Evolutionary conservation across 2,797 vertebrate species (phyloP).

Genomic region (Cetoscarus ocellatus): DNA sequence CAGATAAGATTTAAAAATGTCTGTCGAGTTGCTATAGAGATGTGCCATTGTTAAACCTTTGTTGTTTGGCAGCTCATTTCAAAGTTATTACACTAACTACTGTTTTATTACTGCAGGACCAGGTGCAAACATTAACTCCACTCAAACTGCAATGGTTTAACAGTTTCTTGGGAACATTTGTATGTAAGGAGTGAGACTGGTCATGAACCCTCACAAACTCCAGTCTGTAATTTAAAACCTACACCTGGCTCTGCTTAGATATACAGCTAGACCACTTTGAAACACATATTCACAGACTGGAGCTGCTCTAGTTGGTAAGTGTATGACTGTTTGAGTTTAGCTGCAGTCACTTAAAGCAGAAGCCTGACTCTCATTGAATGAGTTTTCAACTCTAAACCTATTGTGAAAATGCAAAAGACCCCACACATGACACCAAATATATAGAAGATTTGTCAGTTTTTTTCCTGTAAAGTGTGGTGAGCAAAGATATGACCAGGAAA

Average conservation of each 20-base stretch:
- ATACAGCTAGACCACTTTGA: constrained; percentile 41
- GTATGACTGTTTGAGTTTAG: not conserved
- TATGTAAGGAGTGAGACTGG: constrained; percentile 12
- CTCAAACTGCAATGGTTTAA: constrained; percentile 38
- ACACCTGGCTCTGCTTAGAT: constrained; percentile 55
- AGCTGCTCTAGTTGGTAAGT: constrained; percentile 17
- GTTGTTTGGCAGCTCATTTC: constrained; percentile 57
- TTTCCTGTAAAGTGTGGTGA: too few relatives aligned
- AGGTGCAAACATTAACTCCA: constrained; percentile 63
- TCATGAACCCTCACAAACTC: constrained; percentile 44
- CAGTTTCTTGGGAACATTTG: constrained; percentile 22
- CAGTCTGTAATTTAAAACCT: constrained; percentile 59
- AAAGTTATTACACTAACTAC: constrained; percentile 65
- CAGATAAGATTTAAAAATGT: constrained; percentile 28
- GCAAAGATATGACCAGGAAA: too few relatives aligned
- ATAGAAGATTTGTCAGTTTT: too few relatives aligned
- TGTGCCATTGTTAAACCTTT: constrained; percentile 47
- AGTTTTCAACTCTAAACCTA: too few relatives aligned
- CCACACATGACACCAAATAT: too few relatives aligned
- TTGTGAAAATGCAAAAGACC: too few relatives aligned
- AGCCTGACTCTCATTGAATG: too few relatives aligned
- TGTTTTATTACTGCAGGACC: constrained; percentile 61
- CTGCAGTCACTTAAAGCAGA: constrained; percentile 6
- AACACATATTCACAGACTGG: constrained; percentile 47
- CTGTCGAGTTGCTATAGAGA: constrained; percentile 34